These are phyloP conservation scores for Ochropleura leucogaster DNA, from an alignment of 2,888 invertebrate genomes.

Conservation along the genomic window DNA sequence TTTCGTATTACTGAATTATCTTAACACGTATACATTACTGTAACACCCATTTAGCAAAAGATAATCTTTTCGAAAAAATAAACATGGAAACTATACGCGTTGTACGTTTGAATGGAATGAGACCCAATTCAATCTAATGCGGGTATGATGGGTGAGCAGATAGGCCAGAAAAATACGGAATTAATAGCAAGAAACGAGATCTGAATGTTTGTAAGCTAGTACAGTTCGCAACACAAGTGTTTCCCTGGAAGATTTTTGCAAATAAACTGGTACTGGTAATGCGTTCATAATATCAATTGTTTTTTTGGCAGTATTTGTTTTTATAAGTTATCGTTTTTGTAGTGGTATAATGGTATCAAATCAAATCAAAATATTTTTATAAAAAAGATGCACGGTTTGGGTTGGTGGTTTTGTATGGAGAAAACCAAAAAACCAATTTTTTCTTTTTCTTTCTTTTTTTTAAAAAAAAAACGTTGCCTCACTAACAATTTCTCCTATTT, in stretches of 20 bases:
- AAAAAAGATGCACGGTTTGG: too few relatives aligned
- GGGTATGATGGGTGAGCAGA: conserved; percentile 62
- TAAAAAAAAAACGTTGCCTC: too few relatives aligned
- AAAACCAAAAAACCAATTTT: too few relatives aligned
- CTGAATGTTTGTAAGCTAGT: conserved; percentile 64
- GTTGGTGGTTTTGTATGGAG: too few relatives aligned
- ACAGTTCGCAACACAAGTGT: conserved; percentile 22
- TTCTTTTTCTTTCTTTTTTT: too few relatives aligned
- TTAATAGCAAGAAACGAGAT: conserved; percentile 59
- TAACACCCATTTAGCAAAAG: conserved; percentile 20
- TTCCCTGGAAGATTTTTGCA: not conserved
- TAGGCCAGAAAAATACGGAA: conserved; percentile 62
- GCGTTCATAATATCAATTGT: too few relatives aligned
- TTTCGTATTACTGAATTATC: not conserved
- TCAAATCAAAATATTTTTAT: too few relatives aligned
- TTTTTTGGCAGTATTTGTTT: too few relatives aligned
- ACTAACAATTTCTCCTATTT: too few relatives aligned
- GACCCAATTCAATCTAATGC: conserved; percentile 61
- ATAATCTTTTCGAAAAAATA: conserved; percentile 48
- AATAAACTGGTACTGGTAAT: not conserved
- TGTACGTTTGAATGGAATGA: conserved; percentile 52
- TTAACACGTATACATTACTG: not conserved
- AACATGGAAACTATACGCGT: conserved; percentile 57
- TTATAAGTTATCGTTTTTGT: too few relatives aligned
- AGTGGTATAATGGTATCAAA: too few relatives aligned